Evolutionary conservation across 2,888 invertebrate genomes (phyloP).

Genomic region (Myopa testacea): DNA sequence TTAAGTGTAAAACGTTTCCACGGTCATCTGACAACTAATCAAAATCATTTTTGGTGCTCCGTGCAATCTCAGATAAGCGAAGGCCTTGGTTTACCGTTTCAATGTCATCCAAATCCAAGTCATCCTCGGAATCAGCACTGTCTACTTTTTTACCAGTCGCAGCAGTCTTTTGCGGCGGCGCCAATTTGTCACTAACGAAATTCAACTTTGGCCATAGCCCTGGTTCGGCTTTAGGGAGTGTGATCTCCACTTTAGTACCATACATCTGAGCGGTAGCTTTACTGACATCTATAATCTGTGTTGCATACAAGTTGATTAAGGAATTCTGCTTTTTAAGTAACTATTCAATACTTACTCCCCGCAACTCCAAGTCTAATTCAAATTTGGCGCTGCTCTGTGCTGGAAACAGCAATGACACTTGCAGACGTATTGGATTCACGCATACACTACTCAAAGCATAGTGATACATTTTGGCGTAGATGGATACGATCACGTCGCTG

Average conservation of each 20-base stretch:
- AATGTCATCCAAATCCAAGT: constrained; percentile 82
- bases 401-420: constrained; percentile 81
- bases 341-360: constrained; percentile 76
- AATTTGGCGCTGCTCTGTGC: constrained; percentile 79
- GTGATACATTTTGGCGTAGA: constrained; percentile 92
- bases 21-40: constrained; percentile 47
- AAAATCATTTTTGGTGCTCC: constrained; percentile 48
- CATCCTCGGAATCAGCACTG: constrained; percentile 72
- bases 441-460: constrained; percentile 81
- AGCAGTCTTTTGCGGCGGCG: constrained; percentile 44
- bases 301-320: constrained; percentile 41
- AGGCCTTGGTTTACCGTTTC: constrained; percentile 64
- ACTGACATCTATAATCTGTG: constrained; percentile 81
- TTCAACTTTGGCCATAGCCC: constrained; percentile 85
- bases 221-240: constrained; percentile 86
- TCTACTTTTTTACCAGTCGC: constrained; percentile 19
- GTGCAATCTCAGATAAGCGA: constrained; percentile 56
- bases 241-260: constrained; percentile 93
- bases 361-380: constrained; percentile 81
- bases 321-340: background rate
- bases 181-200: constrained; percentile 70
- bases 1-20: too few relatives aligned
- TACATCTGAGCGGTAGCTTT: constrained; percentile 82
- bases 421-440: constrained; percentile 85
- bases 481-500: constrained; percentile 83